These are phyloP conservation scores for Todiramphus saurophagus DNA, from an alignment of 2,113 vertebrate species.

Conservation along the genomic window DNA sequence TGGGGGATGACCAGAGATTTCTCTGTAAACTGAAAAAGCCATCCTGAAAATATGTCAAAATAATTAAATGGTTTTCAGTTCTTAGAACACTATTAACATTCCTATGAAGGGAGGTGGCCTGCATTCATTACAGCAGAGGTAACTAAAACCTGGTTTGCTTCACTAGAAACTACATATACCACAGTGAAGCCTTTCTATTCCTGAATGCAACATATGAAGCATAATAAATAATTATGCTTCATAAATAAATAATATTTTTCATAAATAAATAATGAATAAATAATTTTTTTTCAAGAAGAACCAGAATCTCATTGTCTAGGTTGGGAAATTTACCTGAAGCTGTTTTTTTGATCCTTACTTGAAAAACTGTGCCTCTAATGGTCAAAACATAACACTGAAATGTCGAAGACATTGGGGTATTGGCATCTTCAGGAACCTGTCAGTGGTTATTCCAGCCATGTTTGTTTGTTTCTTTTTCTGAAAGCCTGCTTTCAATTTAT, in stretches of 20 bases:
- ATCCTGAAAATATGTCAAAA: not conserved
- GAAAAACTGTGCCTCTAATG: slow-evolving; percentile 71
- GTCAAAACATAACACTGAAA: slow-evolving; percentile 78
- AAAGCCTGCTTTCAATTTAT: slow-evolving; percentile 76
- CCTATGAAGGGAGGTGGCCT: not conserved
- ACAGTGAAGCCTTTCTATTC: not conserved
- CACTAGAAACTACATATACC: not conserved
- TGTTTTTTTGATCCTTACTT: slow-evolving; percentile 70
- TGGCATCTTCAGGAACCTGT: slow-evolving; percentile 64
- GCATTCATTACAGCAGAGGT: not conserved
- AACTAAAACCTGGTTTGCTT: not conserved
- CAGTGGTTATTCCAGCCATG: slow-evolving; percentile 38
- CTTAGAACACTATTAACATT: not conserved
- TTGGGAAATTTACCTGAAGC: slow-evolving; percentile 64
- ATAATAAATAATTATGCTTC: too few species aligned
- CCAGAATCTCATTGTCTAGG: slow-evolving; percentile 75
- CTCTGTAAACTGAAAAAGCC: not conserved
- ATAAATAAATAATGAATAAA: slow-evolving; percentile 21
- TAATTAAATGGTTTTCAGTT: not conserved
- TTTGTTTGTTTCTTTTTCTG: slow-evolving; percentile 2
- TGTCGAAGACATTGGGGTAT: slow-evolving; percentile 66
- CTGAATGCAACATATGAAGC: not conserved
- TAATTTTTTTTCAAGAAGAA: slow-evolving; percentile 70
- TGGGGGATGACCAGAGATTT: not conserved
- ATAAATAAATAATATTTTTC: too few species aligned